Conservation (phyloP, 2,888 invertebrate genomes). For the Acholoe squamosa region DNA sequence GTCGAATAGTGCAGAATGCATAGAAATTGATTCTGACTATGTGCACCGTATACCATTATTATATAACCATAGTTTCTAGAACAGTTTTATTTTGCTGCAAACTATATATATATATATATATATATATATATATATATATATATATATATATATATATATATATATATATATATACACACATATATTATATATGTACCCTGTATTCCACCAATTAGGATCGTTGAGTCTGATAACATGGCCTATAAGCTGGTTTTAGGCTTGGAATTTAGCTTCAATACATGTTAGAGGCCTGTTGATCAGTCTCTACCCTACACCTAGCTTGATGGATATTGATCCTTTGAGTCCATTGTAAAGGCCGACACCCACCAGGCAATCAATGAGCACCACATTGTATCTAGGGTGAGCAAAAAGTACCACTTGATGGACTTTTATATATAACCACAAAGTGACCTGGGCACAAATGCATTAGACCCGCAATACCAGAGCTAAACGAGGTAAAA, state of each 20-base stretch:
- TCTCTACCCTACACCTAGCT: neutral
- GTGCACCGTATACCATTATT: no score
- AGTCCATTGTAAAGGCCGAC: neutral
- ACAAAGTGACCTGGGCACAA: neutral
- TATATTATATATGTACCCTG: no score
- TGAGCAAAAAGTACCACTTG: neutral
- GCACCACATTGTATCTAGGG: neutral
- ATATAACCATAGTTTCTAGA: no score
- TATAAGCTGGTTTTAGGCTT: neutral
- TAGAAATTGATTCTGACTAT: no score
- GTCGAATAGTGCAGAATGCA: no score
- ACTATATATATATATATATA: no score
- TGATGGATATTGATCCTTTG: neutral
- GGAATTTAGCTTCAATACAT: no score
- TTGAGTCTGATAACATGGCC: neutral
- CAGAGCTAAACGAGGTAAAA: neutral
- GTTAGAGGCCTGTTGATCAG: neutral
- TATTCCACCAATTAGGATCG: no score
- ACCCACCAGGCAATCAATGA: neutral
- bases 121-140: no score
- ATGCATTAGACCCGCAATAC: neutral
- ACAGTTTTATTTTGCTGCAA: no score
- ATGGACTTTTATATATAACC: neutral
- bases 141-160: no score
- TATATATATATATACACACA: no score